Percentiles rank a stretch among this genome's conserved stretches.
These are phyloP conservation scores for Lamprologus speciosus DNA, from an alignment of 2,113 vertebrate species.

Conservation along the genomic window DNA sequence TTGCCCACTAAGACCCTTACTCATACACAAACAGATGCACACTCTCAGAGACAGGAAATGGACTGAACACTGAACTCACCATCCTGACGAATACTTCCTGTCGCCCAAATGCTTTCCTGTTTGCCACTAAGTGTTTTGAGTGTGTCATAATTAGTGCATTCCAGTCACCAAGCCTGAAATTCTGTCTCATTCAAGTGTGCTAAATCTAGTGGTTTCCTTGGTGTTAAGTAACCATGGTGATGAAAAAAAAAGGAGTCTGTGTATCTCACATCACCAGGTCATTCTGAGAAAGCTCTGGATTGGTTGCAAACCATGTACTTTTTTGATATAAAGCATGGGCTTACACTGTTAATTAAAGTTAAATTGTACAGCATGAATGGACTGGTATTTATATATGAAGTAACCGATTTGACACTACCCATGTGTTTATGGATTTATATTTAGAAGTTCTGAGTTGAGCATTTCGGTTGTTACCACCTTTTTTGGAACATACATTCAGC, in stretches of 20 bases:
- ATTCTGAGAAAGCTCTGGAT: not conserved
- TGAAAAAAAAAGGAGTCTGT: not conserved
- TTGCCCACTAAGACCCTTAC: not conserved
- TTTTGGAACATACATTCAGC: not conserved
- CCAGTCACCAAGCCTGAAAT: not conserved
- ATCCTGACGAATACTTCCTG: slow-evolving; percentile 45
- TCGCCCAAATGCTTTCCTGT: slow-evolving; percentile 46
- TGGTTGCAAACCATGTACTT: not conserved
- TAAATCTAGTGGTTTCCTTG: not conserved
- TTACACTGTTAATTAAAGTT: not conserved
- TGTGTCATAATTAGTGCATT: slow-evolving; percentile 7
- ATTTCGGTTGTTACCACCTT: not conserved
- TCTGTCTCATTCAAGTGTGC: not conserved
- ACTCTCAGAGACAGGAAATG: not conserved
- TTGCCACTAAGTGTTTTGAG: slow-evolving; percentile 1
- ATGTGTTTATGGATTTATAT: not conserved
- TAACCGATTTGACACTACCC: not conserved
- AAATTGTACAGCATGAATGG: not conserved
- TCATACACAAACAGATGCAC: not conserved
- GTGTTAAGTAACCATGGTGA: not conserved
- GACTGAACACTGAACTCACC: slow-evolving; percentile 20
- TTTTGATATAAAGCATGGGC: fast-evolving
- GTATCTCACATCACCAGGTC: not conserved
- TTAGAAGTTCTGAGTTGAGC: not conserved
- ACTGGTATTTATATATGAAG: not conserved